A percentile compares a stretch with the other conserved stretches of the same genome.
These are phyloP conservation scores for Arothron firmamentum DNA, from an alignment of 2,113 vertebrate species.

Conservation along the genomic window DNA sequence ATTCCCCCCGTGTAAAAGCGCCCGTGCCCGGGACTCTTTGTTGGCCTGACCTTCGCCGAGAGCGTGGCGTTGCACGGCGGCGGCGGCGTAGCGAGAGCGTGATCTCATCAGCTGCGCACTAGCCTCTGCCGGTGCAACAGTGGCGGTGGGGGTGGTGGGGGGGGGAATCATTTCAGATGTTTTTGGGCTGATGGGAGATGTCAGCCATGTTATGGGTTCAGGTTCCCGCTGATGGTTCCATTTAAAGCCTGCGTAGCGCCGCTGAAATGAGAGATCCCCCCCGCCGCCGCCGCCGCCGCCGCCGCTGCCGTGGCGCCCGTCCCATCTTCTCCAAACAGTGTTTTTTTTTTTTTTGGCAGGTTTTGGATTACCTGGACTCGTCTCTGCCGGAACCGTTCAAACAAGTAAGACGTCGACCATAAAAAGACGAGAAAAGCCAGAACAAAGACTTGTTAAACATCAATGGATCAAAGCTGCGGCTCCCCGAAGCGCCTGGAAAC, in stretches of 20 bases:
- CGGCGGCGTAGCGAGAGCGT: constrained; percentile 28
- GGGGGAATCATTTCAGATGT: constrained; percentile 17
- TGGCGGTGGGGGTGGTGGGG: no score
- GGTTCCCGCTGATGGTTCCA: constrained; percentile 23
- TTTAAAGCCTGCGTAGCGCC: constrained; percentile 7
- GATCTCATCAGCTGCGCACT: constrained; percentile 55
- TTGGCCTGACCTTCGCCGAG: constrained; percentile 25
- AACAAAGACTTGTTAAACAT: constrained; percentile 58
- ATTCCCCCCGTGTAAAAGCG: constrained; percentile 23
- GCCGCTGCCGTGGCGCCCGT: no score
- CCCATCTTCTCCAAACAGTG: constrained; percentile 35
- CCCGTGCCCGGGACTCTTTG: neutral
- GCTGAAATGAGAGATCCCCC: constrained; percentile 19
- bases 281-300: constrained; percentile 14
- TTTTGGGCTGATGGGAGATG: constrained; percentile 31
- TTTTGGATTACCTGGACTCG: constrained; percentile 56
- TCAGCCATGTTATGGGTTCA: constrained; percentile 26
- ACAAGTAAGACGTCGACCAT: constrained; percentile 60
- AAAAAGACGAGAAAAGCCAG: constrained; percentile 51
- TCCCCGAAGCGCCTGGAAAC: no score
- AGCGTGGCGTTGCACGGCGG: constrained; percentile 7
- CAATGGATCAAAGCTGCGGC: no score
- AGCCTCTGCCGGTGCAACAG: constrained; percentile 71
- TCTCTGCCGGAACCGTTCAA: constrained; percentile 56
- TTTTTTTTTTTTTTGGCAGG: constrained; percentile 20